phyloP scores from a whole-genome alignment of 2,797 vertebrate species.

The Aldrovandia affinis region DNA sequence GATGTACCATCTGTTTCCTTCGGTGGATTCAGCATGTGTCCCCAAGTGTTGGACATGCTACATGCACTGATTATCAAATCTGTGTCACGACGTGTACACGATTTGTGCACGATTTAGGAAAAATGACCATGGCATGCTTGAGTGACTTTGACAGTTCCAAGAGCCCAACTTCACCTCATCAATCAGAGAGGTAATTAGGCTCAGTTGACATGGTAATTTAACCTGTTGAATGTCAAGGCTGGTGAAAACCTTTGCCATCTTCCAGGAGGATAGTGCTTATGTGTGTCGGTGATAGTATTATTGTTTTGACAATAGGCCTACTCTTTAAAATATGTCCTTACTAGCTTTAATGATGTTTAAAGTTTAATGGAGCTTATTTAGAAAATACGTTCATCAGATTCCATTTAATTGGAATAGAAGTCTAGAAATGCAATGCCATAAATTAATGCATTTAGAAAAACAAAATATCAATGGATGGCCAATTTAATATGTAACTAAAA shows the following conservation, averaged over 20 bases:
- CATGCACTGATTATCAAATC: neutral
- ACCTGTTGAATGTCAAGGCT: neutral
- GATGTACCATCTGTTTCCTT: neutral
- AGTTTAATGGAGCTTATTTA: neutral
- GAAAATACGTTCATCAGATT: neutral
- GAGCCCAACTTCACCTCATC: neutral
- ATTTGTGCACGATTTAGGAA: neutral
- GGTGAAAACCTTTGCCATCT: neutral
- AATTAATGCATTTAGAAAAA: neutral
- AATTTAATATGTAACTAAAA: neutral
- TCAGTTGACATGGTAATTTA: neutral
- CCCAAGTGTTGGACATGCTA: neutral
- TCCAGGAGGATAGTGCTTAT: neutral
- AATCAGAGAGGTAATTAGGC: neutral
- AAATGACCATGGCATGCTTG: neutral
- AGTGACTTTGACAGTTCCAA: neutral
- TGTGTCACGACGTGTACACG: no score
- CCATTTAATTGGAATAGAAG: neutral
- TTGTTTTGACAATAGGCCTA: no score
- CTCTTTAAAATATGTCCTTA: no score
- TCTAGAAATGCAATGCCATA: neutral
- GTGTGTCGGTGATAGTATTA: neutral
- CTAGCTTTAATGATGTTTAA: no score
- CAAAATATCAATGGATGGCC: neutral
- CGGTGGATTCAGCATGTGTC: neutral